These are phyloP conservation scores for Sphaeridia pumilis DNA, from an alignment of 2,888 invertebrate genomes.

Conservation along the genomic window DNA sequence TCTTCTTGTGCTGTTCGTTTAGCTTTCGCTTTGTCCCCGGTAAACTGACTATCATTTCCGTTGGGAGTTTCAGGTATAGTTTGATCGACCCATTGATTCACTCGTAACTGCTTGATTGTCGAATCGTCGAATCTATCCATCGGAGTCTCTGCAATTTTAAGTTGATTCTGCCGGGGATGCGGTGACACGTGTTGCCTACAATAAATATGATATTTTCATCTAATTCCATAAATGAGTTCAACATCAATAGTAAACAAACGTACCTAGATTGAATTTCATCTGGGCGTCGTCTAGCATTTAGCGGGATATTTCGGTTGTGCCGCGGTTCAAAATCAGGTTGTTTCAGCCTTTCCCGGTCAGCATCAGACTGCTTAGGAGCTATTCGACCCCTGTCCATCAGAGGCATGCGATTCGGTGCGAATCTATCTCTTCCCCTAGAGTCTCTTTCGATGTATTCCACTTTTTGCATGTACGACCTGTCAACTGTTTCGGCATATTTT, in stretches of 20 bases:
- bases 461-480: no score
- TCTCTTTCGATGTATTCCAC: slow-evolving; percentile 4
- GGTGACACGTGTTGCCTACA: no score
- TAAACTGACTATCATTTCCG: slow-evolving; percentile 13
- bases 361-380: slow-evolving; percentile 12
- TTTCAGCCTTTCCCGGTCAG: slow-evolving; percentile 10
- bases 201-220: no score
- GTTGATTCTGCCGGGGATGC: no score
- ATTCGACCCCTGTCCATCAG: slow-evolving; percentile 8
- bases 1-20: slow-evolving; percentile 6
- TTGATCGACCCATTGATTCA: slow-evolving; percentile 35
- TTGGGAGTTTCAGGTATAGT: slow-evolving; percentile 20
- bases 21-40: slow-evolving; percentile 10
- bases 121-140: slow-evolving; percentile 31
- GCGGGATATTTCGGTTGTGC: no score
- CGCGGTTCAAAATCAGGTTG: slow-evolving; percentile 1
- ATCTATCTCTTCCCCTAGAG: slow-evolving; percentile 24
- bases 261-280: no score
- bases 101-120: slow-evolving; percentile 28
- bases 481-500: no score
- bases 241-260: not conserved
- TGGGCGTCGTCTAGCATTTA: no score
- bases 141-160: slow-evolving; percentile 31
- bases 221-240: not conserved
- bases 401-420: slow-evolving; percentile 26